Conservation (phyloP, 2,888 invertebrate genomes). For the Schrankia costaestrigalis region DNA sequence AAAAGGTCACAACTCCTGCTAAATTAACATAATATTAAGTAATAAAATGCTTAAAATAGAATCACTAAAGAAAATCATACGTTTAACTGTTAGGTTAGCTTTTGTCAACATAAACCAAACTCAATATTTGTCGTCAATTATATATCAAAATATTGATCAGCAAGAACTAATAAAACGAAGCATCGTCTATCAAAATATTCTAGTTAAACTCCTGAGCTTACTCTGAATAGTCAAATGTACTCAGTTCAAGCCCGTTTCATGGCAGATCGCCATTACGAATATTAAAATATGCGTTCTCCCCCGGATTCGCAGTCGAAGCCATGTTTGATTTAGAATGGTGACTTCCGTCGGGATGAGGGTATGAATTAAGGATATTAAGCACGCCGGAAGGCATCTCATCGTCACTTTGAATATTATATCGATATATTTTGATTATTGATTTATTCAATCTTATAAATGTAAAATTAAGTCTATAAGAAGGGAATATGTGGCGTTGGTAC, state of each 20-base stretch:
- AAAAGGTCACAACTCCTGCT: no score
- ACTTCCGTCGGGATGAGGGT: slow-evolving; percentile 63
- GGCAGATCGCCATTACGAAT: slow-evolving; percentile 39
- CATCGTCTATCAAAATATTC: no score
- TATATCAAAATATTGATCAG: no score
- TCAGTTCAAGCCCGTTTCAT: slow-evolving; percentile 19
- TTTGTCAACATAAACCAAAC: no score
- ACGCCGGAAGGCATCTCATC: slow-evolving; percentile 51
- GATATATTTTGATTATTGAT: slow-evolving; percentile 53
- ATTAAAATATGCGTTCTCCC: slow-evolving; percentile 67
- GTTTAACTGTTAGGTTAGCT: no score
- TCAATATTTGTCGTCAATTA: no score
- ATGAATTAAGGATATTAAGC: slow-evolving; percentile 63
- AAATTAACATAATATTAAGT: no score
- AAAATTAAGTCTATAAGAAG: no score
- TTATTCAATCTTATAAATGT: slow-evolving; percentile 30
- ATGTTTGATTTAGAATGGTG: slow-evolving; percentile 75
- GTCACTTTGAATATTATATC: slow-evolving; percentile 59
- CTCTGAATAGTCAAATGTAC: slow-evolving; percentile 9
- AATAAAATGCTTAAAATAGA: no score
- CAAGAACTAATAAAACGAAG: no score
- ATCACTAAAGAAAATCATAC: no score
- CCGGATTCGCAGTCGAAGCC: slow-evolving; percentile 55
- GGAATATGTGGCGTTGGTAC: no score
- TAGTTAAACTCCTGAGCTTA: slow-evolving; percentile 5